phyloP scores from a whole-genome alignment of 2,888 invertebrate species.

The Phrixothrix hirtus region DNA sequence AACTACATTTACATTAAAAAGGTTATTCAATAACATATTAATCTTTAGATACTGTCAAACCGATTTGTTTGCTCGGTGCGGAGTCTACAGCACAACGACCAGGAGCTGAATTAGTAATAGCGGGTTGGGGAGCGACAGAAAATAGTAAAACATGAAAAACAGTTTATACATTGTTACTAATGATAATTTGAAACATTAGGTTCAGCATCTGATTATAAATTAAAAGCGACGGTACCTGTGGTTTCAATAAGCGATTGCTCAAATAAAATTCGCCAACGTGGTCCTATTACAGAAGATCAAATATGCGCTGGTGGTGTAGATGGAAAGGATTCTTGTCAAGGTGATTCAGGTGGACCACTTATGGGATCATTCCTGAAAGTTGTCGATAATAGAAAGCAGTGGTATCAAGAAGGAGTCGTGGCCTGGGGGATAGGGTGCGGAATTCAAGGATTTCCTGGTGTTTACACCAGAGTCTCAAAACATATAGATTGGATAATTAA shows the following conservation, averaged over 20 bases:
- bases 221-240: conserved; percentile 24
- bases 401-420: conserved; percentile 10
- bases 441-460: conserved; percentile 6
- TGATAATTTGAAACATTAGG: not conserved
- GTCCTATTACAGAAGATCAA: conserved; percentile 32
- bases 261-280: conserved; percentile 1
- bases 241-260: conserved; percentile 15
- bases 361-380: conserved; percentile 4
- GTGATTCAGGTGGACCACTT: conserved; percentile 78
- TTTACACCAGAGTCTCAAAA: conserved; percentile 14
- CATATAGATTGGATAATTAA: conserved; percentile 16
- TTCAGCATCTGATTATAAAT: conserved; percentile 10
- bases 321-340: conserved; percentile 70
- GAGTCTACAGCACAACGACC: not conserved
- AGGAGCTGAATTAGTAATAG: not conserved
- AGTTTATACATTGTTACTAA: not conserved
- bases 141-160: conserved; percentile 5
- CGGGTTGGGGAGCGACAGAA: conserved; percentile 27
- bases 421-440: conserved; percentile 10
- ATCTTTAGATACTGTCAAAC: no score
- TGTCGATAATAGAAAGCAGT: conserved; percentile 3
- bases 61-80: conserved; percentile 20
- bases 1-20: conserved; percentile 1
- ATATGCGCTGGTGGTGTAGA: conserved; percentile 48
- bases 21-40: no score